Conservation (phyloP, 2,113 vertebrate species). For the Arothron firmamentum region DNA sequence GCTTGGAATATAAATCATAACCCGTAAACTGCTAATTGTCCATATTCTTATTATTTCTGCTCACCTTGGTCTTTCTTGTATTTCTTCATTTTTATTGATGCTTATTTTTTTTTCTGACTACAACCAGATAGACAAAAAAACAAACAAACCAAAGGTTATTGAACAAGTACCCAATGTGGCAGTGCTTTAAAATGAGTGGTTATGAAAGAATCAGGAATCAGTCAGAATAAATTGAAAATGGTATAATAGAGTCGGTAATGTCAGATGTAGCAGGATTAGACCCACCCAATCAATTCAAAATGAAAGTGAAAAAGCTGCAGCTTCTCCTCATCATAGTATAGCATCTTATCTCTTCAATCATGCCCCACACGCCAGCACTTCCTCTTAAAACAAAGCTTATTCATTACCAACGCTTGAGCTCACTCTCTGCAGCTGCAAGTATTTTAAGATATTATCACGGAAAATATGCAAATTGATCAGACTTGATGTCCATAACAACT, state of each 20-base stretch:
- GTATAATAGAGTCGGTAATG: background rate
- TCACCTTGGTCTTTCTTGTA: too few species aligned
- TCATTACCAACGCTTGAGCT: constrained; percentile 6
- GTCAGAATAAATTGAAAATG: too few species aligned
- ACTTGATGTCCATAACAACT: background rate
- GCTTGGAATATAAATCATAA: background rate
- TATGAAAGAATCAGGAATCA: too few species aligned
- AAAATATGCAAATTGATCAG: background rate
- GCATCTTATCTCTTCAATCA: constrained; percentile 27
- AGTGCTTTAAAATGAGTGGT: too few species aligned
- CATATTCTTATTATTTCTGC: too few species aligned
- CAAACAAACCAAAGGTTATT: too few species aligned
- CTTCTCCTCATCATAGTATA: too few species aligned
- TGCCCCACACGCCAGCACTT: constrained; percentile 57
- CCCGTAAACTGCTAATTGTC: too few species aligned
- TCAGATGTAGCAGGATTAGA: constrained; percentile 24
- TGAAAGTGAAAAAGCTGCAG: background rate
- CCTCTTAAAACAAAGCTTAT: constrained; percentile 18
- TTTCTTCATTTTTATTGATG: too few species aligned
- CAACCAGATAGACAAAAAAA: too few species aligned
- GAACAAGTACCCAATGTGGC: too few species aligned
- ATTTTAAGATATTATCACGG: background rate
- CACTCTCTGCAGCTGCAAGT: background rate
- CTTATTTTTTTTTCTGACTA: too few species aligned
- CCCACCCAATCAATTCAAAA: constrained; percentile 36